Percentiles rank a stretch among this genome's conserved stretches.
Evolutionary conservation across 2,888 invertebrate species (phyloP).

Genomic region (Chrysodeixis includens): DNA sequence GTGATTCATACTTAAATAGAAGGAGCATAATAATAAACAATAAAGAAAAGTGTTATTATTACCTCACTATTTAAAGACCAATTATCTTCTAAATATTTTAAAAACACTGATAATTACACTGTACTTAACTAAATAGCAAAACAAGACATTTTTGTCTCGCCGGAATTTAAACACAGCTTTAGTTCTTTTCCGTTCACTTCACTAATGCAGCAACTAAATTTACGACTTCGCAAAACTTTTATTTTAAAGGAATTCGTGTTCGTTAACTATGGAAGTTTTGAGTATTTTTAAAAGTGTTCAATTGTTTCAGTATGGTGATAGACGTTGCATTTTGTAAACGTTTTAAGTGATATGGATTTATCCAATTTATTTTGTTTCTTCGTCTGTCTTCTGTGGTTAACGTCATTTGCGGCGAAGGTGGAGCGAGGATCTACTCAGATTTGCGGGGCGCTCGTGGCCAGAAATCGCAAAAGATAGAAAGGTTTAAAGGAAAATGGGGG

Average conservation of each 20-base stretch:
- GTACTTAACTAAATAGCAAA: neutral
- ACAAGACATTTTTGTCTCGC: neutral
- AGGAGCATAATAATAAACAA: no score
- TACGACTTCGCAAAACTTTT: neutral
- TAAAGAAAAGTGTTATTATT: no score
- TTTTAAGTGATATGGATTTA: neutral
- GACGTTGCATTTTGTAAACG: neutral
- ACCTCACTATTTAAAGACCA: no score
- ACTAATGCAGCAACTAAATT: neutral
- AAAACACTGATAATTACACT: conserved; percentile 3
- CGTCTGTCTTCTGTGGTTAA: no score
- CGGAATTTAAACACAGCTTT: neutral
- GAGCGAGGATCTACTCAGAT: no score
- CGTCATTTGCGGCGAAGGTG: no score
- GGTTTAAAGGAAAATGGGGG: no score
- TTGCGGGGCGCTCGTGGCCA: no score
- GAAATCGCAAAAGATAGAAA: no score
- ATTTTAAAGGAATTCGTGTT: neutral
- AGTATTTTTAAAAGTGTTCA: conserved; percentile 1
- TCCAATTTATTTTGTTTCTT: no score
- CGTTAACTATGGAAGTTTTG: neutral
- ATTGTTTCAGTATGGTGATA: neutral
- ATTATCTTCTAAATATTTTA: no score
- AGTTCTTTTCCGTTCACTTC: neutral
- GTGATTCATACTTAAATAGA: no score